Evolutionary conservation across 2,797 vertebrate genomes (phyloP), one percentile per base, ranked within the genome.

Genomic region (Karalla daura): DNA sequence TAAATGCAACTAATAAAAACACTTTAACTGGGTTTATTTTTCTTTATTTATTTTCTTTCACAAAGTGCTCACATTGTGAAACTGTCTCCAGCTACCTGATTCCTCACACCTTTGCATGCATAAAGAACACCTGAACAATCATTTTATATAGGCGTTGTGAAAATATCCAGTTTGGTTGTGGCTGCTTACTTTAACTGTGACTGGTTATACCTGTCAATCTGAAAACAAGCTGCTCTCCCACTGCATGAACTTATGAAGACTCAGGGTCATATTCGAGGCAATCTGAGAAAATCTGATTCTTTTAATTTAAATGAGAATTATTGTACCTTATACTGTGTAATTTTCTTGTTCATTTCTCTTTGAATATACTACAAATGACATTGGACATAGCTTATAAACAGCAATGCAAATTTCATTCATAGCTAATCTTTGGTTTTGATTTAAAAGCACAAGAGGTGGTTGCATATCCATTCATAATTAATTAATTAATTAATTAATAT

Each of bases 171-270:
- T 11, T 35, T 62, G 27, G 40, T 24, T 43, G 44, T 40, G 39
- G 32, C 71, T 64, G 25, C 32, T 51, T 53, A 45, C 62, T 74
- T 61, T 32, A 71, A 32, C 78, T 55, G 13, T 45, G 64, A 39
- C 52, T 20, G 1, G 66, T 43, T 62, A 63, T 60, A 85, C 58
- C 17, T 28, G 74, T 73, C 71, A 60, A 65, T 75, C 51, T 69
- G 76, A 58, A 68, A 86, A n/a, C n/a, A 75, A 75, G 35, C 45
- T 41, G 32, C 33, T 40, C 41, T 43, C 24, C 70, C 24, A 67
- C 35, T 36, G 12, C 23, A 41, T 30, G 36, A 66, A 74, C 52
- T 39, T 60, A 63, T 18, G 7, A 30, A 81, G 45, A 45, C 1
- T 45, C n/a, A 40, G 62, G 49, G 55, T 58, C 32, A 46, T 37